phyloP scores from a whole-genome alignment of 2,888 invertebrate genomes.

The Cephus sareptanus region DNA sequence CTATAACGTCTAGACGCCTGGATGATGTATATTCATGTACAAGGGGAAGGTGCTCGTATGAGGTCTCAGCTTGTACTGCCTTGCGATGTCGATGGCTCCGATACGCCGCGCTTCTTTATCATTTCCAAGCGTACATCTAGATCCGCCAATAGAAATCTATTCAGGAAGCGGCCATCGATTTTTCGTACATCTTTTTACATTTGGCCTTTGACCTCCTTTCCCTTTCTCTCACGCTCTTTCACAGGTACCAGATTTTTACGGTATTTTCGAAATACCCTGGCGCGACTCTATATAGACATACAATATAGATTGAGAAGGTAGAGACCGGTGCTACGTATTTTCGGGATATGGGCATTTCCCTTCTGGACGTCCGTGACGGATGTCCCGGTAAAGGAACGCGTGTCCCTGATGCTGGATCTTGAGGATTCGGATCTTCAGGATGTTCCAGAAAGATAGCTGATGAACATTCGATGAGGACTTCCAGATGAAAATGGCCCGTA shows the following conservation, averaged over 20 bases:
- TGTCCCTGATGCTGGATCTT: not conserved
- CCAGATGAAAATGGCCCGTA: conserved; percentile 5
- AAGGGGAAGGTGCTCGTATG: not conserved
- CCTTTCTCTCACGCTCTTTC: not conserved
- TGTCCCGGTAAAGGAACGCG: not conserved
- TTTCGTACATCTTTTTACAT: not conserved
- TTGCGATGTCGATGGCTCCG: not conserved
- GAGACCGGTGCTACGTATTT: not conserved
- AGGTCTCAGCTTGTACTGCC: not conserved
- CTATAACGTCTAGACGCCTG: not conserved
- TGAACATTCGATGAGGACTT: not conserved
- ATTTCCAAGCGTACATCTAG: not conserved
- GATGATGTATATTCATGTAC: not conserved
- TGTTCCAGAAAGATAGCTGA: not conserved
- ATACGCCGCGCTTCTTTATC: not conserved
- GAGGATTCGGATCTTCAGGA: not conserved
- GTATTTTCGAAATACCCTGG: not conserved
- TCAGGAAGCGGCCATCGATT: not conserved
- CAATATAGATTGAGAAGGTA: not conserved
- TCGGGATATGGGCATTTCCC: not conserved
- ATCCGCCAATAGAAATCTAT: not conserved
- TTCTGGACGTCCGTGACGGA: not conserved
- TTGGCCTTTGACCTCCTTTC: not conserved
- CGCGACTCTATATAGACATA: not conserved
- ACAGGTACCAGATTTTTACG: not conserved